Evolutionary conservation across 2,888 invertebrate genomes (phyloP), one percentile per base, ranked within the genome.

Genomic region (Ptilodon capucinus): DNA sequence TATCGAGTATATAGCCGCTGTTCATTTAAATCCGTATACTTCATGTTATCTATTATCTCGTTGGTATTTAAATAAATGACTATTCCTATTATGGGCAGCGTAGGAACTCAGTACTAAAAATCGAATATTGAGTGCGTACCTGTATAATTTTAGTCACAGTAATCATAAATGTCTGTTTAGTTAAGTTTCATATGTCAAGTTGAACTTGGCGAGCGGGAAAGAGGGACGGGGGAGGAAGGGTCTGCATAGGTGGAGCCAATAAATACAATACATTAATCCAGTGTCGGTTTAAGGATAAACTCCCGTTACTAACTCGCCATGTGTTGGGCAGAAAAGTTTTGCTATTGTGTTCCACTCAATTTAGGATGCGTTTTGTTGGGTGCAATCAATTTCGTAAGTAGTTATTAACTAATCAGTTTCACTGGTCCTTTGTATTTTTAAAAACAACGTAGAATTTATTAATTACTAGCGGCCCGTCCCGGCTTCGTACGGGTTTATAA

Each of bases 141-240:
- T 64, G 64, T 44, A 18, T 4, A 42, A 19, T 48, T 48, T 55
- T 53, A 49, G 59, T 48, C 65, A 49, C 28, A 44, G 45, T 55
- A 51, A 61, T 56, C 62, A 59, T 48, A 61, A 61, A 9, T 19
- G 44, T n/a, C 32, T 43, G 48, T 53, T 17, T 53, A n/a, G n/a
- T n/a, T n/a, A n/a, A n/a, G 54, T 65, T 64, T 57, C 57, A 35
- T 13, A 16, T 11, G 1, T 6, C n/a, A 2, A 13, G 14, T 21
- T 8, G 7, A 21, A 7, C 11, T 18, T 39, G 38, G 21, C 16
- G 35, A 21, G 4, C n/a, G 21, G n/a, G 28, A 9, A 4, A 28
- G 30, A 7, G 39, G 2, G 23, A 34, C 6, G 36, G 43, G 25
- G 25, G 41, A 32, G 48, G 17, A 42, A 40, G 43, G 48, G 52